Evolutionary conservation across 2,888 invertebrate species (phyloP).

Genomic region (Oasisia sp.): DNA sequence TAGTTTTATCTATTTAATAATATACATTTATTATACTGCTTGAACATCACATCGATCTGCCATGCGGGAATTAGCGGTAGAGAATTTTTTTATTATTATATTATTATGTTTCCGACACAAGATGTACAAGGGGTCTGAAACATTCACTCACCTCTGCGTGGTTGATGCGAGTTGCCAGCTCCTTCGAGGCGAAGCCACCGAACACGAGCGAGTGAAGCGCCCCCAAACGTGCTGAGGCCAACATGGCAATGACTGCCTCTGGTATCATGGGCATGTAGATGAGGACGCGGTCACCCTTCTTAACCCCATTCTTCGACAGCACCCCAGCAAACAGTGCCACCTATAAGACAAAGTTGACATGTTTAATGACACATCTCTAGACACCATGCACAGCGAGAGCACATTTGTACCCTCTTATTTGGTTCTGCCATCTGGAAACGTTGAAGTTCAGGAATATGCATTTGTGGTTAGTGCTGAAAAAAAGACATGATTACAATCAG

Average conservation of each 20-base stretch:
- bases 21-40: too few relatives aligned
- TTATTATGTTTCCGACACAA: too few relatives aligned
- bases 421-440: background rate
- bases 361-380: background rate
- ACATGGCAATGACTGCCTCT: slow-evolving; percentile 87
- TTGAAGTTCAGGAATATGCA: background rate
- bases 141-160: slow-evolving; percentile 70
- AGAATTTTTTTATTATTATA: too few relatives aligned
- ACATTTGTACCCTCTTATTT: background rate
- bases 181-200: slow-evolving; percentile 90
- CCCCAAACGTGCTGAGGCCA: slow-evolving; percentile 87
- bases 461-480: background rate
- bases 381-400: background rate
- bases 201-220: slow-evolving; percentile 95
- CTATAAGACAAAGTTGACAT: slow-evolving; percentile 63
- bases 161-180: slow-evolving; percentile 85
- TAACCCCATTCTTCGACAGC: slow-evolving; percentile 80
- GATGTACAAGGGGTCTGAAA: background rate
- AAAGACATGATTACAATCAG: too few relatives aligned
- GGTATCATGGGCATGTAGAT: slow-evolving; percentile 96
- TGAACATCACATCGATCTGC: too few relatives aligned
- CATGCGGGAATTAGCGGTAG: too few relatives aligned
- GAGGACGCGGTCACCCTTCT: slow-evolving; percentile 84
- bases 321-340: slow-evolving; percentile 83
- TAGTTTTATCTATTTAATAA: too few relatives aligned